Conservation (phyloP, 2,888 invertebrate genomes). For the Nephrocerus scutellatus region DNA sequence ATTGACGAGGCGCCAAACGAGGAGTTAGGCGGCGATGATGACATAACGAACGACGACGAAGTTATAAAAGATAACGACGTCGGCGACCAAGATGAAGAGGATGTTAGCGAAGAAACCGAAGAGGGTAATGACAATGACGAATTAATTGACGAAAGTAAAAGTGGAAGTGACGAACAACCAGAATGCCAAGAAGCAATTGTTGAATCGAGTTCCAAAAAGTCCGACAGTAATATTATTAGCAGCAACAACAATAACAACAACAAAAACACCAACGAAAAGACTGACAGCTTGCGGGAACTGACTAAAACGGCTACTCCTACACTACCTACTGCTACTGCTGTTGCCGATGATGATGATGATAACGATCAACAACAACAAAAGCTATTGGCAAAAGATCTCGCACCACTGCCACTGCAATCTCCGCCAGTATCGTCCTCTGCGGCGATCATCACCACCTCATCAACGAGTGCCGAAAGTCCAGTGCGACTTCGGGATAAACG, state of each 20-base stretch:
- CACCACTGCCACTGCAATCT: slow-evolving; percentile 20
- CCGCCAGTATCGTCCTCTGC: slow-evolving; percentile 34
- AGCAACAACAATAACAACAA: slow-evolving; percentile 9
- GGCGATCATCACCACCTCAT: slow-evolving; percentile 45
- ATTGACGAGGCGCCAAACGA: slow-evolving; percentile 20
- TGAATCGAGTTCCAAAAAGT: no score
- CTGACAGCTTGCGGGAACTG: slow-evolving; percentile 9
- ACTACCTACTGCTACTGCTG: slow-evolving; percentile 1
- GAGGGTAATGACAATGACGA: slow-evolving; percentile 15
- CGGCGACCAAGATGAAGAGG: slow-evolving; percentile 8
- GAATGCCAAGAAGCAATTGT: background rate
- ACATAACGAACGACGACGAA: background rate
- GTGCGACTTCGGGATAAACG: slow-evolving; percentile 44
- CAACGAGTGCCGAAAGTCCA: slow-evolving; percentile 40
- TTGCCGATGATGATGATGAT: background rate
- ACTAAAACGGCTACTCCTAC: slow-evolving; percentile 13
- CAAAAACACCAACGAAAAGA: slow-evolving; percentile 20
- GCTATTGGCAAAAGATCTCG: slow-evolving; percentile 7
- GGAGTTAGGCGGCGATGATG: slow-evolving; percentile 9
- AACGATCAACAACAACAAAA: slow-evolving; percentile 14
- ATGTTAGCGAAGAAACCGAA: slow-evolving; percentile 30
- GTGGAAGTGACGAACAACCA: slow-evolving; percentile 1
- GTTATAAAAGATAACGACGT: slow-evolving; percentile 2
- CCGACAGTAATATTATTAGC: background rate
- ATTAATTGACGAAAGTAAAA: slow-evolving; percentile 8